phyloP scores from a whole-genome alignment of 2,888 invertebrate genomes.

The Pandemis corylana region DNA sequence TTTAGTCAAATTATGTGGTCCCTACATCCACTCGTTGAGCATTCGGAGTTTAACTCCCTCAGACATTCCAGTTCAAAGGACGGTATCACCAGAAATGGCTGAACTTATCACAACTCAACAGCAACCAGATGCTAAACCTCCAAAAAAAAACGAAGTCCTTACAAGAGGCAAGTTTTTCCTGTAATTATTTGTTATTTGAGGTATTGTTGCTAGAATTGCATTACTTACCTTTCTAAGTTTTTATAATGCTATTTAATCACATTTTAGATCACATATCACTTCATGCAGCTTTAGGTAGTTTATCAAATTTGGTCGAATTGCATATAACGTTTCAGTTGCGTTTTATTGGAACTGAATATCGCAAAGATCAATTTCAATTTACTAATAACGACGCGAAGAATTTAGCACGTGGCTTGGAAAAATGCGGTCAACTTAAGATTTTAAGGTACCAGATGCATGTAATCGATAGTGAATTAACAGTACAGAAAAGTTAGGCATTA shows the following conservation, averaged over 20 bases:
- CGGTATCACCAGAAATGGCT: conserved; percentile 76
- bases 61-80: conserved; percentile 74
- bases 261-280: conserved; percentile 79
- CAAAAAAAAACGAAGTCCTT: conserved; percentile 20
- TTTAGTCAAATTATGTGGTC: conserved; percentile 76
- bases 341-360: conserved; percentile 68
- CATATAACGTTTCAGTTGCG: conserved; percentile 75
- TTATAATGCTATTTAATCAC: no score
- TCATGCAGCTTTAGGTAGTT: conserved; percentile 78
- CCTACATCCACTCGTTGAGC: conserved; percentile 71
- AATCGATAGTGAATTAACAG: not conserved
- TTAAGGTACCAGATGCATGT: conserved; percentile 59
- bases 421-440: conserved; percentile 66
- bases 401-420: conserved; percentile 74
- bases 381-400: conserved; percentile 80
- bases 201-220: not conserved
- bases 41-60: conserved; percentile 75
- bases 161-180: conserved; percentile 61
- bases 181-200: not conserved
- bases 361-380: conserved; percentile 79
- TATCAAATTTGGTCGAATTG: conserved; percentile 72
- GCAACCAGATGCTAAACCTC: conserved; percentile 19
- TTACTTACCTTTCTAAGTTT: conserved; percentile 7
- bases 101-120: conserved; percentile 69
- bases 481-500: not conserved